Conservation (phyloP, 2,797 vertebrate species). For the Psittacula echo region DNA sequence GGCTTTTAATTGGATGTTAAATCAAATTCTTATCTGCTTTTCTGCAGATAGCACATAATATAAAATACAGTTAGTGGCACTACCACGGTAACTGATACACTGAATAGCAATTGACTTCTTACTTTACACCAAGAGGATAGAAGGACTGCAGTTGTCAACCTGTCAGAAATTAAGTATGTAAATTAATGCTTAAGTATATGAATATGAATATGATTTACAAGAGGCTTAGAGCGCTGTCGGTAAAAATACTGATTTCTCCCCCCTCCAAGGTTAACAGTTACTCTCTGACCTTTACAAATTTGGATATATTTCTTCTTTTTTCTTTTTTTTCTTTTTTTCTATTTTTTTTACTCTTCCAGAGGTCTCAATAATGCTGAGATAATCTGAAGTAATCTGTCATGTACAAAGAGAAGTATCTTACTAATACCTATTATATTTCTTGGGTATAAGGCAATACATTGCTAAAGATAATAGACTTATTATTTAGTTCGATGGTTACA, state of each 20-base stretch:
- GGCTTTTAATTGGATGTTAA: constrained; percentile 99
- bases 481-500: constrained; percentile 16
- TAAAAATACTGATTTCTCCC: constrained; percentile 57
- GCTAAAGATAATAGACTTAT: constrained; percentile 36
- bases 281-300: constrained; percentile 66
- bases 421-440: constrained; percentile 26
- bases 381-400: constrained; percentile 32
- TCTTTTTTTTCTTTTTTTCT: not conserved
- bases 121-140: constrained; percentile 76
- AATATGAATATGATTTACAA: constrained; percentile 74
- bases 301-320: not conserved
- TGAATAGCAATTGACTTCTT: constrained; percentile 86
- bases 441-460: constrained; percentile 22
- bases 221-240: constrained; percentile 55
- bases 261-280: constrained; percentile 75
- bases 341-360: not conserved
- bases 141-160: constrained; percentile 74
- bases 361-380: constrained; percentile 21
- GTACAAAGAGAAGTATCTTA: not conserved
- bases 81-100: constrained; percentile 87
- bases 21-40: constrained; percentile 99
- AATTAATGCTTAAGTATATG: constrained; percentile 81
- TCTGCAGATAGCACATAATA: constrained; percentile 91
- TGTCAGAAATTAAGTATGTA: constrained; percentile 84
- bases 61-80: constrained; percentile 86